These are phyloP conservation scores for Dynastes grantii DNA, from an alignment of 2,888 invertebrate genomes.

Conservation along the genomic window DNA sequence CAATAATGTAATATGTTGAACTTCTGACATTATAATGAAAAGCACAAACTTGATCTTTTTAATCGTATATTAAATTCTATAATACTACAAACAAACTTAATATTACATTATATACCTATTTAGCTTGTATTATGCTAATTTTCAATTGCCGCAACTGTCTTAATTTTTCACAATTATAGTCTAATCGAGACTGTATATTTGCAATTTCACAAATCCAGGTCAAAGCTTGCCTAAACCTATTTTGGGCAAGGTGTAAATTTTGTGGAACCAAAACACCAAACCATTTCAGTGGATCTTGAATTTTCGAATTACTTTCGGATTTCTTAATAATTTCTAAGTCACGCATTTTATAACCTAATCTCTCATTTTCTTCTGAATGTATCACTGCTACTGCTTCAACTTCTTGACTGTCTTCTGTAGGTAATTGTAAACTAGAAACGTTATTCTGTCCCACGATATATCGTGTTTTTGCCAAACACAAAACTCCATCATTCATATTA, in stretches of 20 bases:
- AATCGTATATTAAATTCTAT: constrained; percentile 2
- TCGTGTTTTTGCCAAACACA: constrained; percentile 83
- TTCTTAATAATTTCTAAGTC: constrained; percentile 65
- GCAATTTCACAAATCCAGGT: constrained; percentile 79
- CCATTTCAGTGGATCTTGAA: constrained; percentile 84
- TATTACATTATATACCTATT: constrained; percentile 17
- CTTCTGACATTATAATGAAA: constrained; percentile 32
- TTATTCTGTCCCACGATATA: constrained; percentile 86
- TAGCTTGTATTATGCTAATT: constrained; percentile 57
- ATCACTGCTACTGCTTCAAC: constrained; percentile 70
- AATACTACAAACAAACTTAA: neutral
- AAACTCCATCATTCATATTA: constrained; percentile 79
- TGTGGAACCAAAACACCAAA: constrained; percentile 90
- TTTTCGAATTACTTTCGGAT: constrained; percentile 67
- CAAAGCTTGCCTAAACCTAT: constrained; percentile 80
- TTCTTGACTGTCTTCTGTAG: constrained; percentile 76
- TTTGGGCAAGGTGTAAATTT: constrained; percentile 83
- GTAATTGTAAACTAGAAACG: constrained; percentile 81
- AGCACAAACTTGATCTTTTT: constrained; percentile 34
- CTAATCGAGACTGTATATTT: constrained; percentile 79
- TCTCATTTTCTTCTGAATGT: constrained; percentile 66
- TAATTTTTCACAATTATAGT: constrained; percentile 65
- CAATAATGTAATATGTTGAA: neutral
- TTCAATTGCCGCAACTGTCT: constrained; percentile 61
- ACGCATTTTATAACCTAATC: constrained; percentile 61